Base-by-base conservation (phyloP, 2,888 invertebrate genomes). In the Neelides folsomi region DNA sequence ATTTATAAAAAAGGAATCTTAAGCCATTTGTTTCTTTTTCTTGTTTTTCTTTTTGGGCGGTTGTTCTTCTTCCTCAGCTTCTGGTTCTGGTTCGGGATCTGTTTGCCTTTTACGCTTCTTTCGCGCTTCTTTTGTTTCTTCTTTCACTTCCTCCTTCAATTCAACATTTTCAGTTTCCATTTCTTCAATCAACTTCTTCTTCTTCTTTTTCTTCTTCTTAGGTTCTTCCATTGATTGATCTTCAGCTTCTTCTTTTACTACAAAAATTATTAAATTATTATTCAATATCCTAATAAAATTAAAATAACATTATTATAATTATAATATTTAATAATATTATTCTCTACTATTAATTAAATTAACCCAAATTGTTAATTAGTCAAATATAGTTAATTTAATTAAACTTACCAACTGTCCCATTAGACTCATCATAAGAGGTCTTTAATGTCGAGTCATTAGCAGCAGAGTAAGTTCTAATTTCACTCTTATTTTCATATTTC, bases 401-500 rank as follows among this genome's bases (percentile, higher is more conserved):
- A 27, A 27, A 7, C 27, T 27, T 7, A 27, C 27, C 7, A 5
- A 7, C 7, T 27, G 27, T 5, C 7, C 27, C 27, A 27, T 27
- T 27, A 27, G 27, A 18, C 43, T 43, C 43, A 18, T 18, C 39
- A 27, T 39, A 39, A 13, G 47, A 76, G 0, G 77, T 75, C 65
- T 77, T 73, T 62, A 92, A 69, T 0, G 90, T 89, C 42, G 84
- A 86, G 72, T 94, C 94, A 0, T 79, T 82, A 2, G 81, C 83
- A 8, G 77, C 74, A 43, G 82, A 79, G 72, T 92, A 92, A 38
- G 83, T 79, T 63, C 82, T 76, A 47, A 88, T 79, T 74, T 92
- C 86, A 66, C 89, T 85, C 66, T 56, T 72, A 56, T 92, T 94
- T 66, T 94, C 92, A 68, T 90, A 89, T 69, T 86, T 88, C 1